Evolutionary conservation across 2,888 invertebrate genomes (phyloP).

Genomic region (Stenchaetothrips biformis): DNA sequence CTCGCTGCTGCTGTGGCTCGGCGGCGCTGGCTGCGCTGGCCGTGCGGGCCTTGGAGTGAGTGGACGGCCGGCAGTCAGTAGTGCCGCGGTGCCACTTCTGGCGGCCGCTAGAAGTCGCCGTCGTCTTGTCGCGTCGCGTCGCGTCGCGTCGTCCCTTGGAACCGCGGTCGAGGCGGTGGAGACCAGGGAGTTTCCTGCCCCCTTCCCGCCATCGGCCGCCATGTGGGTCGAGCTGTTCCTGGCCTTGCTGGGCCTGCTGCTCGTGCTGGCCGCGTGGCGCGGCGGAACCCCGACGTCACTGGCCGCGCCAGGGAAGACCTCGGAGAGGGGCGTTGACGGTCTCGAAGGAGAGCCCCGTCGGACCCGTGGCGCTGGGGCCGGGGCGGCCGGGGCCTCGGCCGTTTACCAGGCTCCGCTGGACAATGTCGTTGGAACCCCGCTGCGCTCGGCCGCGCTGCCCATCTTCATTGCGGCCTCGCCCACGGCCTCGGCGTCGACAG

Average conservation of each 20-base stretch:
- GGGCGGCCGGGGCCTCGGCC: constrained; percentile 51
- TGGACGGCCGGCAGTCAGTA: neutral
- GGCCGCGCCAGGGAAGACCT: too few relatives aligned
- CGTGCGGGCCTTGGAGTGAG: neutral
- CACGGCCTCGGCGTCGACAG: neutral
- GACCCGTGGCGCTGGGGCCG: constrained; percentile 47
- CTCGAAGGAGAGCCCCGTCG: too few relatives aligned
- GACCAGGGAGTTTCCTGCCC: neutral
- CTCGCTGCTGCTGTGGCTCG: neutral
- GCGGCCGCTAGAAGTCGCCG: neutral
- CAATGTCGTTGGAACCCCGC: neutral
- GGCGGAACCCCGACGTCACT: too few relatives aligned
- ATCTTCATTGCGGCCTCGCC: neutral
- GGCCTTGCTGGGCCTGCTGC: constrained; percentile 48
- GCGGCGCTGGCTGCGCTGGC: neutral
- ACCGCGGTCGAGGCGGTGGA: neutral
- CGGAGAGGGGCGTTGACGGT: too few relatives aligned
- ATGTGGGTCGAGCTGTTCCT: constrained; percentile 27
- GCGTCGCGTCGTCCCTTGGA: neutral
- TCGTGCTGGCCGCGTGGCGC: too few relatives aligned
- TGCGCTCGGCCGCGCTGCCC: neutral
- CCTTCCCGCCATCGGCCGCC: neutral
- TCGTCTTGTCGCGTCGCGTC: neutral
- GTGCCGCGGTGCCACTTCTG: neutral
- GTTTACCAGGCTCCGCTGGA: constrained; percentile 39